A percentile compares a stretch with the other conserved stretches of the same genome.
phyloP scores from a whole-genome alignment of 2,888 invertebrate genomes.

The Zaprionus bogoriensis region DNA sequence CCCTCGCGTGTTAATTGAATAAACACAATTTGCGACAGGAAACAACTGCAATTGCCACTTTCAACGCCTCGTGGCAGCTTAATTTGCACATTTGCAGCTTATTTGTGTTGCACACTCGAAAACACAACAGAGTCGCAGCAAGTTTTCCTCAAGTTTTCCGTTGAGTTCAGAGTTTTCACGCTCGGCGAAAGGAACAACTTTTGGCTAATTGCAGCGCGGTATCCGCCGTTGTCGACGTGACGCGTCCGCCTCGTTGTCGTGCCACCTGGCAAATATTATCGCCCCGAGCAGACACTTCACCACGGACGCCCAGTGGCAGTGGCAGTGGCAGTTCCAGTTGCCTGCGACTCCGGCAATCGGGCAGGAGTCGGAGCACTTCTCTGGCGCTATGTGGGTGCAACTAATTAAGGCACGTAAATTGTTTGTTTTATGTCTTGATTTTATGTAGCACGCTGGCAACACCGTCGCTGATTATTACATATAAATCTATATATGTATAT shows the following conservation, averaged over 20 bases:
- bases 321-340: no score
- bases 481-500: slow-evolving; percentile 7
- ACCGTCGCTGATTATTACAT: slow-evolving; percentile 51
- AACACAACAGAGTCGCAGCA: neutral
- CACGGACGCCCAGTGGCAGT: no score
- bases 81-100: slow-evolving; percentile 44
- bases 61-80: slow-evolving; percentile 9
- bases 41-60: neutral
- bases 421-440: slow-evolving; percentile 60
- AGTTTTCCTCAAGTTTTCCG: neutral
- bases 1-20: slow-evolving; percentile 1
- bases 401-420: slow-evolving; percentile 67
- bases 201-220: neutral
- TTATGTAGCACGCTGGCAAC: slow-evolving; percentile 39
- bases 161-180: neutral
- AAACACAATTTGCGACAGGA: neutral
- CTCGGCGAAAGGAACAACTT: neutral
- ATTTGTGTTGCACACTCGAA: slow-evolving; percentile 2
- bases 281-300: slow-evolving; percentile 44
- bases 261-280: slow-evolving; percentile 46
- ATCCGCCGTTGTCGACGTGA: neutral
- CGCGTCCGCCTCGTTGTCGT: slow-evolving; percentile 36
- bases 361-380: neutral
- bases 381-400: slow-evolving; percentile 31
- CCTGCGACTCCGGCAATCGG: no score